phyloP scores from a whole-genome alignment of 1,140 invertebrate genomes.

The Pantala flavescens region DNA sequence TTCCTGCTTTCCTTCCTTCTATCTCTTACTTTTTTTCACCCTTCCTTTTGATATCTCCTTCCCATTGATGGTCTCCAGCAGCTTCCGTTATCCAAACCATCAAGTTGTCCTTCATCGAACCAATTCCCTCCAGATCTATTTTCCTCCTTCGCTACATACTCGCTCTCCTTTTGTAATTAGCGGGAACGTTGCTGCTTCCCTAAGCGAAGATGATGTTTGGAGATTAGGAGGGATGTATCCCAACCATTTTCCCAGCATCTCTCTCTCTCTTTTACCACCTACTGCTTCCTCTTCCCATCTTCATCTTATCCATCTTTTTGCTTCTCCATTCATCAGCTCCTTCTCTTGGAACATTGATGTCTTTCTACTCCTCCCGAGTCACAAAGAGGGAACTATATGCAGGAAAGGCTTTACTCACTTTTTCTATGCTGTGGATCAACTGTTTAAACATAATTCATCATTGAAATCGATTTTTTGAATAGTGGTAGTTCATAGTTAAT shows the following conservation, averaged over 20 bases:
- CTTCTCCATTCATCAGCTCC: slow-evolving; percentile 9
- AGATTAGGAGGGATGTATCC: not conserved
- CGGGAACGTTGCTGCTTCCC: not conserved
- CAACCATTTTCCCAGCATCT: slow-evolving; percentile 1
- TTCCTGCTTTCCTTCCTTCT: slow-evolving; percentile 12
- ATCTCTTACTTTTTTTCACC: slow-evolving; percentile 10
- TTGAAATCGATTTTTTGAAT: too few relatives aligned
- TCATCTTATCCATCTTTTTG: slow-evolving; percentile 14
- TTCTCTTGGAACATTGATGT: not conserved
- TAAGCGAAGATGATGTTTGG: slow-evolving; percentile 4
- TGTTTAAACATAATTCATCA: too few relatives aligned
- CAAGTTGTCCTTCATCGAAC: too few relatives aligned
- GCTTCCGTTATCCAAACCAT: too few relatives aligned
- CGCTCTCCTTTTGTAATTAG: not conserved
- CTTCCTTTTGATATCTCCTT: slow-evolving; percentile 12
- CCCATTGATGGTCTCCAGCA: not conserved
- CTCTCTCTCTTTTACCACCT: slow-evolving; percentile 16
- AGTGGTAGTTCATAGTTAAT: too few relatives aligned
- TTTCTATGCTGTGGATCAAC: too few relatives aligned
- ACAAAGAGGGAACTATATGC: too few relatives aligned
- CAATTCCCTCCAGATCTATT: not conserved
- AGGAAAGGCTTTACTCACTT: too few relatives aligned
- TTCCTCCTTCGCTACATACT: not conserved
- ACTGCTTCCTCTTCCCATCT: not conserved
- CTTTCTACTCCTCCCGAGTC: too few relatives aligned